A percentile compares a stretch with the other conserved stretches of the same genome.
phyloP scores from a whole-genome alignment of 2,797 vertebrate species.

The Trachurus trachurus region DNA sequence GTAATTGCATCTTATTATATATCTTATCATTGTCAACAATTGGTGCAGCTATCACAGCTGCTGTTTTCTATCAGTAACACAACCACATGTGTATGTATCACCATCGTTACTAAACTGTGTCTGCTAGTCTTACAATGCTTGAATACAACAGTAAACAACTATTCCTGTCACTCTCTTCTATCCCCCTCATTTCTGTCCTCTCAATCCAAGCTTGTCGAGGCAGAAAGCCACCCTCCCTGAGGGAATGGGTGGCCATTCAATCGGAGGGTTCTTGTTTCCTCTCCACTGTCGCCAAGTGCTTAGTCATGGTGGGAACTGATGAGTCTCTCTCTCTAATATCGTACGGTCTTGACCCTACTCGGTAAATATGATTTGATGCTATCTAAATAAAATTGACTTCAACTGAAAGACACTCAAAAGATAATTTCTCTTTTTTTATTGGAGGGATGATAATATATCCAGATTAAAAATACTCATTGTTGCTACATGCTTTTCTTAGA shows the following conservation, averaged over 20 bases:
- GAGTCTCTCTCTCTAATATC: background rate
- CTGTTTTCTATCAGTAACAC: background rate
- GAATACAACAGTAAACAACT: background rate
- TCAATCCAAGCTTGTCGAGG: background rate
- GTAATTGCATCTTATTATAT: no score
- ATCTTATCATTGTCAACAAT: no score
- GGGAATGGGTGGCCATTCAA: no score
- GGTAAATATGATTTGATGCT: background rate
- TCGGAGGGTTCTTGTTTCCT: background rate
- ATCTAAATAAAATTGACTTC: background rate
- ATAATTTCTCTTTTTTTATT: conserved; percentile 16
- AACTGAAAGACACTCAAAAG: background rate
- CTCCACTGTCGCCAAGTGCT: background rate
- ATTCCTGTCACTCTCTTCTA: background rate
- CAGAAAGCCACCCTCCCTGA: background rate
- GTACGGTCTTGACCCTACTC: background rate
- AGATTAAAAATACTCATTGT: conserved; percentile 23
- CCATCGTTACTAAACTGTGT: background rate
- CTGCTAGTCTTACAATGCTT: background rate
- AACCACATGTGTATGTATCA: no score
- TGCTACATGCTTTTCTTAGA: conserved; percentile 7
- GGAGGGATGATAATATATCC: conserved; percentile 11
- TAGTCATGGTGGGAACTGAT: background rate
- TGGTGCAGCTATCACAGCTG: no score
- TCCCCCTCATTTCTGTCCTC: background rate